Conservation (phyloP, 2,113 vertebrate genomes). For the Podilymbus podiceps region DNA sequence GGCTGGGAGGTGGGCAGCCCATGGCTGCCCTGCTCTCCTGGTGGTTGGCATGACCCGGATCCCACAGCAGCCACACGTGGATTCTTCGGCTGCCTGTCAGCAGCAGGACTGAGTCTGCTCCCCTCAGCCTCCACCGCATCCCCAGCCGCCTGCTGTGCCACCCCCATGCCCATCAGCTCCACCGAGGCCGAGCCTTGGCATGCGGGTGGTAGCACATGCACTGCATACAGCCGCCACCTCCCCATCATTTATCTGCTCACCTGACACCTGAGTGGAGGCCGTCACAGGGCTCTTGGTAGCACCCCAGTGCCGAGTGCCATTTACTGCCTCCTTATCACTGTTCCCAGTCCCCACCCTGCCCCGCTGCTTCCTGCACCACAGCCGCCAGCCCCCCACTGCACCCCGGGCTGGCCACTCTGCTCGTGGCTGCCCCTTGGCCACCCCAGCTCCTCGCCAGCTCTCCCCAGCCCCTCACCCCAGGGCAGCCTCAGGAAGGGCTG, state of each 20-base stretch:
- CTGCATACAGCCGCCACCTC: background rate
- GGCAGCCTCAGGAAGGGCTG: background rate
- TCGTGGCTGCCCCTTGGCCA: accelerated
- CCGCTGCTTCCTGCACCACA: background rate
- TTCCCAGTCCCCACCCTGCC: background rate
- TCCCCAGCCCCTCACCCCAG: background rate
- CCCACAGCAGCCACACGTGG: background rate
- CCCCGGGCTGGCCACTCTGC: background rate
- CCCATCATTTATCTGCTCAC: background rate
- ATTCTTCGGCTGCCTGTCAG: background rate
- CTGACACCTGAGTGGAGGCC: background rate
- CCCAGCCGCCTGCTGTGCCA: background rate
- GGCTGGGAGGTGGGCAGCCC: background rate
- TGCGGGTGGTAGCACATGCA: accelerated
- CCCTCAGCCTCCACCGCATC: background rate
- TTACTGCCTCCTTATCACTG: background rate
- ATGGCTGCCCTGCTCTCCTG: background rate
- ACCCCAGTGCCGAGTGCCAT: background rate
- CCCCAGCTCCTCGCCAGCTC: background rate
- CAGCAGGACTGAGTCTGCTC: background rate
- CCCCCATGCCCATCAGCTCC: background rate
- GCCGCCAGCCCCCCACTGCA: background rate
- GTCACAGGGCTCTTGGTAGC: background rate
- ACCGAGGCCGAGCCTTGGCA: accelerated
- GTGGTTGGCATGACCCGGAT: accelerated